Evolutionary conservation across 2,113 vertebrate species (phyloP), one percentile per base, ranked within the genome.

Genomic region (Ageneiosus marmoratus): DNA sequence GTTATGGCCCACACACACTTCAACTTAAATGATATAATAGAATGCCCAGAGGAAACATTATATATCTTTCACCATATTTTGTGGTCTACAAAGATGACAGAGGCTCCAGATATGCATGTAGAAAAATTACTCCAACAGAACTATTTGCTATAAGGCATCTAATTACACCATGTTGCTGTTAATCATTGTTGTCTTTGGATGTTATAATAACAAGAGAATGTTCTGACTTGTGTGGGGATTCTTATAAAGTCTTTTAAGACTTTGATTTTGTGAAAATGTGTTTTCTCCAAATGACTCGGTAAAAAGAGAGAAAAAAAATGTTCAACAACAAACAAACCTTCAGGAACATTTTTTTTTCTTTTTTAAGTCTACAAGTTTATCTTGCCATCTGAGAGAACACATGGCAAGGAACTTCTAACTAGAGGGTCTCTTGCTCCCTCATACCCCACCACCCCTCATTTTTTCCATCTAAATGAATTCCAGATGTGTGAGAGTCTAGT

Each of bases 401-500:
- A 91, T 94, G 91, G 91, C 90, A 91, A 87, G 90, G 92, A 90
- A 92, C 62, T 88, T 88, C 86, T 82, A 88, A 51, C 86, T 85
- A 90, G 80, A 69, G 91, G 92, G 91, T 92, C 88, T 91, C 91
- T 89, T 41, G 92, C 89, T 82, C 86, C 91, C 91, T 93, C 89
- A 87, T 92, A 93, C 92, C 90, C 90, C 89, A 89, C 84, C 83
- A 79, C 86, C 84, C 88, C 81, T 91, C 89, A 86, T 12, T 55
- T 88, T 86, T 80, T 85, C 74, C 82, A 84, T 0, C 2, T 65
- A 86, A 95, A 97, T 95, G 92, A 94, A 89, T 94, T 96, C 96
- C 96, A 97, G 95, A 97, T 97, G 96, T 95, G 86, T 84, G 88
- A 77, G 44, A 91, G 91, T 87, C 76, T n/a, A 91, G 91, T 88